A percentile compares a stretch with the other conserved stretches of the same genome.
Evolutionary conservation across 1,140 invertebrate species (phyloP).

Genomic region (Melanaphis sacchari): DNA sequence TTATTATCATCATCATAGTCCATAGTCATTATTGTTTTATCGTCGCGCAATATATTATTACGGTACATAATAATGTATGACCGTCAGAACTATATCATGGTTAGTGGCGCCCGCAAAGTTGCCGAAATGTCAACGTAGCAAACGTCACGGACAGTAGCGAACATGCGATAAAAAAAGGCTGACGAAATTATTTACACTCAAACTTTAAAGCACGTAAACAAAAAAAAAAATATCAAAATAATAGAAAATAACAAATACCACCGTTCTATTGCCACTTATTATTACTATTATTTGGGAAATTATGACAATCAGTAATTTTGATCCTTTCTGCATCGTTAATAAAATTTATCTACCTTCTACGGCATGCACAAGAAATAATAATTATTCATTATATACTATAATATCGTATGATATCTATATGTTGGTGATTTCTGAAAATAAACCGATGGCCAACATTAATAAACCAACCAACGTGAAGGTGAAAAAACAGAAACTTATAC

Average conservation of each 20-base stretch:
- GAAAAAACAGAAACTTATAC: too few species aligned
- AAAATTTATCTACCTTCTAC: not conserved
- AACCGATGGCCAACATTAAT: not conserved
- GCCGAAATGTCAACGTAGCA: not conserved
- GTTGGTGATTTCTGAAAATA: not conserved
- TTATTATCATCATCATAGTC: not conserved
- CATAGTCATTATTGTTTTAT: not conserved
- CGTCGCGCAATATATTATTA: not conserved
- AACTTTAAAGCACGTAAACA: not conserved
- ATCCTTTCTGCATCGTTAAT: not conserved
- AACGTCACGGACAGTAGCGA: not conserved
- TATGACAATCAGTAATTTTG: not conserved
- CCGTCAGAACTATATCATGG: not conserved
- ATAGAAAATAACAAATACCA: not conserved
- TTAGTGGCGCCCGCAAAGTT: not conserved
- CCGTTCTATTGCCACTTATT: not conserved
- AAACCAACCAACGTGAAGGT: too few species aligned
- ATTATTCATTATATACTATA: not conserved
- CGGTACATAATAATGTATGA: not conserved
- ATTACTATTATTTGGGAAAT: not conserved
- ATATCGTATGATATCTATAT: not conserved
- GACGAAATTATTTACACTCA: not conserved
- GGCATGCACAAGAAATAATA: not conserved
- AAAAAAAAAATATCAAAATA: not conserved
- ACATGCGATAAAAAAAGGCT: not conserved